Evolutionary conservation across 2,113 vertebrate species (phyloP), one percentile per base, ranked within the genome.

Genomic region (Drymodes brunneopygia): DNA sequence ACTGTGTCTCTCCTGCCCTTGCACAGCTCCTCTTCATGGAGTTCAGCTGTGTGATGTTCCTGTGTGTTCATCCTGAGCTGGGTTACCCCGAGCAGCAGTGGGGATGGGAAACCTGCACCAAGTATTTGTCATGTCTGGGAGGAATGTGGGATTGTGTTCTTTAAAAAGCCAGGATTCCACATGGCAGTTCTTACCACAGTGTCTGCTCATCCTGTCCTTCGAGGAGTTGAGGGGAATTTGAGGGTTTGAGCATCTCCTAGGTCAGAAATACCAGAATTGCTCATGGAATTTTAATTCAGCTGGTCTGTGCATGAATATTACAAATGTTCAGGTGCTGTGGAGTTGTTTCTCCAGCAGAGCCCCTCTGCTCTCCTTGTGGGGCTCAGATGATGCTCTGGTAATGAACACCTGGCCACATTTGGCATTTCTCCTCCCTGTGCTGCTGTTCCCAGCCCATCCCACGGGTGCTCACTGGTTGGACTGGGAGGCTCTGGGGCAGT

Each of bases 21-120:
- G 1, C 12, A 4, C 25, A 72, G 57, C 44, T 64, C 15, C 56
- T 45, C 8, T 15, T 8, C 16, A 2, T 29, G 48, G 7, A 20
- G 4, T 5, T 36, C 24, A 22, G n/a, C 17, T 67, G 40, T 27
- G 0, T 9, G 0, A 13, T 0, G 0, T 14, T 36, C 25, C 44
- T 62, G 35, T 7, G 64, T 18, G 0, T 44, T 67, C 40, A 11
- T 22, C 57, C 4, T 45, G 69, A 56, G 61, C 27, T 54, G 22
- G 36, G 42, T 8, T 38, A 24, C 11, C 51, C 44, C 6, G 3
- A 67, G 44, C 58, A 74, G 10, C 6, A 15, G 5, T 6, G 29
- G 28, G 24, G 7, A 2, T 12, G 81, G 62, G 64, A 56, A 50
- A 38, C 8, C 1, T 19, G 14, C 60, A 15, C n/a, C 36, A 12